Evolutionary conservation across 2,888 invertebrate genomes (phyloP).

Genomic region (Schrankia costaestrigalis): DNA sequence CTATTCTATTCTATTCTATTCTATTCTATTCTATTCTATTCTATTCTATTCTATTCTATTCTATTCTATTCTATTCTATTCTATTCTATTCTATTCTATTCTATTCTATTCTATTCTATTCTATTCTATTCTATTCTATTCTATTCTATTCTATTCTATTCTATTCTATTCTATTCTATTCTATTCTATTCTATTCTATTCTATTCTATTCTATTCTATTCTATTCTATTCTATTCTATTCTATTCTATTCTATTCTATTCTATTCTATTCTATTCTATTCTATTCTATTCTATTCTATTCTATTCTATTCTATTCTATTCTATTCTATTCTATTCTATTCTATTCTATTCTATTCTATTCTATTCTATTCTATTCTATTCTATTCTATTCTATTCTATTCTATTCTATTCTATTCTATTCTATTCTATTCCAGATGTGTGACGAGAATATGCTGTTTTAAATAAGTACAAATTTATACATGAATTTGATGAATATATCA

Average conservation of each 20-base stretch:
- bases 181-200: slow-evolving; percentile 1
- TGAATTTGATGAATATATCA: too few species aligned
- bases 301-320: neutral
- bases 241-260: neutral
- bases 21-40: neutral
- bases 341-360: slow-evolving; percentile 1
- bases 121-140: slow-evolving; percentile 1
- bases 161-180: slow-evolving; percentile 1
- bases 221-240: slow-evolving; percentile 1
- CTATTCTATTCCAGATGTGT: neutral
- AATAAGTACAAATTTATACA: too few species aligned
- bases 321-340: slow-evolving; percentile 1
- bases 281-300: neutral
- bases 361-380: slow-evolving; percentile 1
- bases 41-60: neutral
- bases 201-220: slow-evolving; percentile 1
- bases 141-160: slow-evolving; percentile 1
- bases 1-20: slow-evolving; percentile 1
- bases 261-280: neutral
- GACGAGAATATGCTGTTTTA: too few species aligned
- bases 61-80: neutral
- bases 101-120: slow-evolving; percentile 1
- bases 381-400: slow-evolving; percentile 1
- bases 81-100: neutral
- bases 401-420: slow-evolving; percentile 1